Base-by-base conservation (phyloP, 2,113 vertebrate genomes). In the Tyto alba region DNA sequence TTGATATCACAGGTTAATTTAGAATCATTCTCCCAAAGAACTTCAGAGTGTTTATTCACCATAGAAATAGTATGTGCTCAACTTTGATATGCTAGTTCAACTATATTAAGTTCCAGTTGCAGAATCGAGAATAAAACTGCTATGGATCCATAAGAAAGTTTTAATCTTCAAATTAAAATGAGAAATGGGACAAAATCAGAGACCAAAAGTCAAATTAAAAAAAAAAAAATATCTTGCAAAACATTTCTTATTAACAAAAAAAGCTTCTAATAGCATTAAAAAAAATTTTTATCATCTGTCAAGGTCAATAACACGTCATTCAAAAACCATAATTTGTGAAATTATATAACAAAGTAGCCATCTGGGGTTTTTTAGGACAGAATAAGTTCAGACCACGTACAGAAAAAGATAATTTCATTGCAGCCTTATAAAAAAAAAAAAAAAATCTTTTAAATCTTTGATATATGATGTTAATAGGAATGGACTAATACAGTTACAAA, bases 401-500 rank as follows among this genome's bases (percentile, higher is more conserved):
- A 62, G 14, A 47, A 69, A 84, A 59, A 47, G 2, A 23, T 40
- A 6, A 48, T 50, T 67, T 50, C 2, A 55, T 34, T 77, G 2
- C 1, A 59, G 6, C 2, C 5, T 43, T n/a, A 47, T n/a, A n/a
- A 21, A 41, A 30, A 56, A 26, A 26, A 7, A 9, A 17, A 30
- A 11, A 19, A 6, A 22, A 23, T 2, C n/a, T n/a, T n/a, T n/a
- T n/a, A n/a, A n/a, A 22, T 1, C 3, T 45, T 72, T 47, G 4
- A 12, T 43, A 27, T 13, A 23, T 30, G 62, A 38, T 17, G 4
- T 26, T 89, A 57, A 57, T n/a, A 66, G 5, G 8, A 66, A 71
- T 53, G 3, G 13, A 72, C 1, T 59, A 78, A 77, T 53, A 55
- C 4, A 36, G 8, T 34, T 71, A 25, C 7, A 85, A 85, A 85